These are phyloP conservation scores for Rotaria macrura DNA, from an alignment of 2,888 invertebrate species.

Conservation along the genomic window DNA sequence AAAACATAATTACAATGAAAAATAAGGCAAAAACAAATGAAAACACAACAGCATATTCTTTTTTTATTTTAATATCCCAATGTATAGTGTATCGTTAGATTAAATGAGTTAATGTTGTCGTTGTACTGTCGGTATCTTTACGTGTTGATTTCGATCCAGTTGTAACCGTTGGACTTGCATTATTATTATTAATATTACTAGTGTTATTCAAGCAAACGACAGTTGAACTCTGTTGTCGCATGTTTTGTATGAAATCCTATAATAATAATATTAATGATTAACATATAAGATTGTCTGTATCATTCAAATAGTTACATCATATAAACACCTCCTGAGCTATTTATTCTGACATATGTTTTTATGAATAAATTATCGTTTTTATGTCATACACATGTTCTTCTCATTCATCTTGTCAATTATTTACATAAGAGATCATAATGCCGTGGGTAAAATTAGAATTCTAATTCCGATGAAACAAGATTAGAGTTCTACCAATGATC, in stretches of 20 bases:
- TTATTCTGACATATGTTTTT: neutral
- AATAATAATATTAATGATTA: neutral
- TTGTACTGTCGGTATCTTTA: neutral
- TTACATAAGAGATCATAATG: neutral
- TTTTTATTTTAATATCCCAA: neutral
- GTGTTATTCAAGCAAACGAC: neutral
- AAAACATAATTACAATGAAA: neutral
- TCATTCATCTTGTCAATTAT: neutral
- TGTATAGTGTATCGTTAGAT: neutral
- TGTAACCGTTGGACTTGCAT: neutral
- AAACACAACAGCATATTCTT: neutral
- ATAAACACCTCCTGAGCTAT: neutral
- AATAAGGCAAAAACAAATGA: neutral
- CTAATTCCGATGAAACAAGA: neutral
- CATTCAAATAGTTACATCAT: neutral
- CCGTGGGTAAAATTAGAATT: neutral
- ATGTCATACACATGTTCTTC: too few relatives aligned
- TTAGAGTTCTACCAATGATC: too few relatives aligned
- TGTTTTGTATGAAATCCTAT: neutral
- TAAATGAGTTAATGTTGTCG: conserved; percentile 15
- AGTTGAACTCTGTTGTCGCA: neutral
- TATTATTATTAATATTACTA: neutral
- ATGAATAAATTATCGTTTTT: neutral
- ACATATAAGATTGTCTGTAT: neutral
- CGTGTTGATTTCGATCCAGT: neutral